A percentile compares a stretch with the other conserved stretches of the same genome.
Evolutionary conservation across 2,888 invertebrate species (phyloP).

Genomic region (Frankliniella intonsa): DNA sequence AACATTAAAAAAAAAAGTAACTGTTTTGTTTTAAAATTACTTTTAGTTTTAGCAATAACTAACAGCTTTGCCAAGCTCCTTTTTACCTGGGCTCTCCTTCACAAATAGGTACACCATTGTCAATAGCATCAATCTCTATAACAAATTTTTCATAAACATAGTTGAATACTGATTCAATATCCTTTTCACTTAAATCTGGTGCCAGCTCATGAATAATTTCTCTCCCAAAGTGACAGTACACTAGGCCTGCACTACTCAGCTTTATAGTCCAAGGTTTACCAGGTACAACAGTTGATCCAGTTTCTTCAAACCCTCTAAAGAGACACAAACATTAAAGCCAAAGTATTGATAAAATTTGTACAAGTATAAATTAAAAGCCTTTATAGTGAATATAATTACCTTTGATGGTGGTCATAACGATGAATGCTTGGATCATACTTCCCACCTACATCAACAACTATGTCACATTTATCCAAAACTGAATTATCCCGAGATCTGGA

Average conservation of each 20-base stretch:
- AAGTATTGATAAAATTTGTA: neutral
- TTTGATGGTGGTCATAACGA: conserved; percentile 94
- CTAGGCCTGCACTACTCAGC: conserved; percentile 89
- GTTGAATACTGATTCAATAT: conserved; percentile 57
- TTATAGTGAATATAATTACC: conserved; percentile 40
- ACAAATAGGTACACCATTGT: conserved; percentile 88
- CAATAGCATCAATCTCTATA: conserved; percentile 92
- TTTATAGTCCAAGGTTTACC: conserved; percentile 55
- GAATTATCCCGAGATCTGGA: conserved; percentile 49
- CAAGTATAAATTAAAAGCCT: neutral
- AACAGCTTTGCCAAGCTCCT: neutral
- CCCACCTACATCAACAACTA: conserved; percentile 93
- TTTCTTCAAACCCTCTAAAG: conserved; percentile 56
- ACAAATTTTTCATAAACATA: conserved; percentile 82
- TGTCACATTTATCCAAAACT: conserved; percentile 73
- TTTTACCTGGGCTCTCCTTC: conserved; percentile 57
- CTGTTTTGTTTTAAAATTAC: conserved; percentile 29
- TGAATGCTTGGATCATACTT: conserved; percentile 69
- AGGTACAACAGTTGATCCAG: conserved; percentile 60
- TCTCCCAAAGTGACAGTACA: conserved; percentile 86
- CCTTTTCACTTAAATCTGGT: conserved; percentile 49
- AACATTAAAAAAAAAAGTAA: conserved; percentile 51
- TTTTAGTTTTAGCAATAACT: conserved; percentile 36
- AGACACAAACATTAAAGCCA: conserved; percentile 27
- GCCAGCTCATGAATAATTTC: conserved; percentile 63